Base-by-base conservation (phyloP, 2,797 vertebrate genomes). In the Aselliscus stoliczkanus region DNA sequence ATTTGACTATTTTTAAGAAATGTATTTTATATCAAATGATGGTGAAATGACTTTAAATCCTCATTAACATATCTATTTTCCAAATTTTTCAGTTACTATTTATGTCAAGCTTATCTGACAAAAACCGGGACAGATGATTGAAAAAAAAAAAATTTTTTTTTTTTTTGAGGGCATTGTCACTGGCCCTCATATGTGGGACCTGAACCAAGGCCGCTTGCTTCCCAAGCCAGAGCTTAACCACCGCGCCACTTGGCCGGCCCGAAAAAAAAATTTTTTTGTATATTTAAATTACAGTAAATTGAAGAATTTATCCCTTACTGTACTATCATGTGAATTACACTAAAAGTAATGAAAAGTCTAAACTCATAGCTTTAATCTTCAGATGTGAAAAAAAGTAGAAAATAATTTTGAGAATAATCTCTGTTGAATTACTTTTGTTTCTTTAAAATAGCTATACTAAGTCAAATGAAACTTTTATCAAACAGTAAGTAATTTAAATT, bases 281-380 rank as follows among this genome's bases (percentile, higher is more conserved):
- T 76, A 92, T 79, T 95, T 73, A 81, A 89, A 76, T 91, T 67
- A 95, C 27, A 86, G 47, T 50, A 89, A 69, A 69, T 65, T 23
- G 87, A 88, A 94, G 39, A 95, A 47, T 56, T 69, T 62, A 65
- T 47, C 14, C 76, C 10, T 87, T 73, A 72, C 25, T 81, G 2
- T 72, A 73, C 37, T 69, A 64, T 60, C 58, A 82, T 76, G 29
- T 90, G 77, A 70, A 83, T 84, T 60, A 79, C 13, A 83, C 29
- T 21, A 64, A 4, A 89, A 72, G 21, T 69, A 90, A 0, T 76
- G 42, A 76, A 84, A 95, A 93, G n/a, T 34, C 72, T 77, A 54
- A 90, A 42, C 29, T 81, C 34, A 44, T 2, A 90, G 31, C 27
- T 20, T 29, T 87, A 18, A 56, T 39, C 34, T 47, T 83, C 21